Evolutionary conservation across 2,113 vertebrate species (phyloP).

Genomic region (Mola mola): DNA sequence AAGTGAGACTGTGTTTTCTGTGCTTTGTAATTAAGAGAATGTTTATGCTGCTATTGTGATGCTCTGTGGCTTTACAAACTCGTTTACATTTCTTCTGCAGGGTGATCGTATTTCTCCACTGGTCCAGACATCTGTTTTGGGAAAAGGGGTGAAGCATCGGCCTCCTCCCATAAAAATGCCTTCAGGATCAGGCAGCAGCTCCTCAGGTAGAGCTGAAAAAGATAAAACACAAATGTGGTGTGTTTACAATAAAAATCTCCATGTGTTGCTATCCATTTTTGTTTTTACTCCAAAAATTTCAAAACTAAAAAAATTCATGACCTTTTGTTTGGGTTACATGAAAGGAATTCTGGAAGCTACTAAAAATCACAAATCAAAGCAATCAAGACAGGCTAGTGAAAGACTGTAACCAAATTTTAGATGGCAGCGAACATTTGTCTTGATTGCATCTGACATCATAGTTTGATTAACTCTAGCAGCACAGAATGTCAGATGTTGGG

Average conservation of each 20-base stretch:
- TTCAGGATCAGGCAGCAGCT: constrained; percentile 88
- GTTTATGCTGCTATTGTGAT: too few species aligned
- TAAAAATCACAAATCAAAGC: not conserved
- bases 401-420: not conserved
- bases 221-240: not conserved
- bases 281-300: too few species aligned
- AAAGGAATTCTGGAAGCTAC: constrained; percentile 1
- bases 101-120: constrained; percentile 87
- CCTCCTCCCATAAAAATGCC: constrained; percentile 97
- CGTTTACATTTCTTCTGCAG: constrained; percentile 77
- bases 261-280: too few species aligned
- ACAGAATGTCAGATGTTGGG: not conserved
- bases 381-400: not conserved
- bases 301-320: too few species aligned
- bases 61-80: too few species aligned
- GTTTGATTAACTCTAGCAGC: not conserved
- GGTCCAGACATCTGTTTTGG: constrained; percentile 91
- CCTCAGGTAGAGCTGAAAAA: constrained; percentile 86
- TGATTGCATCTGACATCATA: not conserved
- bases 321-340: not conserved
- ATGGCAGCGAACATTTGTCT: not conserved
- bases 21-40: too few species aligned
- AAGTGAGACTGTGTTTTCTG: too few species aligned
- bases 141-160: constrained; percentile 94
- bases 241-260: not conserved